A percentile compares a stretch with the other conserved stretches of the same genome.
Evolutionary conservation across 2,113 vertebrate species (phyloP).

Genomic region (Daboia siamensis): DNA sequence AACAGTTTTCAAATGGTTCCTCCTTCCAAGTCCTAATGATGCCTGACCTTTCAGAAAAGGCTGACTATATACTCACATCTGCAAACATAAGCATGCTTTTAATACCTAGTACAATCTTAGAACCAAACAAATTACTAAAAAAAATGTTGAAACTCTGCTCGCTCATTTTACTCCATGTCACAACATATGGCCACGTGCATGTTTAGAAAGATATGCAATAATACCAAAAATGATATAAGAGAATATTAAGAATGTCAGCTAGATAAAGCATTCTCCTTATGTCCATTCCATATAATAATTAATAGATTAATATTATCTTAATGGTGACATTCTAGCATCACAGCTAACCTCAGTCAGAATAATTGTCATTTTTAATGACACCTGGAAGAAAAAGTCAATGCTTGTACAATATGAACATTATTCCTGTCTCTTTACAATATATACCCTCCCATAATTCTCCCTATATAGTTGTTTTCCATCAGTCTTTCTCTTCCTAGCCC

Average conservation of each 20-base stretch:
- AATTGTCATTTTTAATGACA: slow-evolving; percentile 21
- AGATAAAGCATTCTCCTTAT: background rate
- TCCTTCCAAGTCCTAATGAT: background rate
- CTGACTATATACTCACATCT: background rate
- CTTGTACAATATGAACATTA: slow-evolving; percentile 26
- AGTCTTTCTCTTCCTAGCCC: slow-evolving; percentile 57
- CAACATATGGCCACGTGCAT: background rate
- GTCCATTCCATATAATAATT: background rate
- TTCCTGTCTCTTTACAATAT: slow-evolving; percentile 25
- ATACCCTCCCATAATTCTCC: slow-evolving; percentile 48
- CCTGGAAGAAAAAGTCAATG: background rate
- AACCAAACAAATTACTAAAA: background rate
- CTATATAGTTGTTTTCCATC: slow-evolving; percentile 53
- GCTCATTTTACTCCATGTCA: background rate
- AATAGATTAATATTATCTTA: background rate
- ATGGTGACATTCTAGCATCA: background rate
- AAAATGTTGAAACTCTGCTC: background rate
- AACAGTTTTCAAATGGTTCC: background rate
- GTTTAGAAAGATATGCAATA: background rate
- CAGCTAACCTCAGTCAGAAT: rapidly evolving
- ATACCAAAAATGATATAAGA: background rate
- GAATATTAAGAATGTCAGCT: slow-evolving; percentile 2
- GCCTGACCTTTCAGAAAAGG: background rate
- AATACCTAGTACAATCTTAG: background rate
- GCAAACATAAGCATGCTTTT: background rate